These are phyloP conservation scores for Elysia crispata DNA, from an alignment of 2,888 invertebrate genomes.

Conservation along the genomic window DNA sequence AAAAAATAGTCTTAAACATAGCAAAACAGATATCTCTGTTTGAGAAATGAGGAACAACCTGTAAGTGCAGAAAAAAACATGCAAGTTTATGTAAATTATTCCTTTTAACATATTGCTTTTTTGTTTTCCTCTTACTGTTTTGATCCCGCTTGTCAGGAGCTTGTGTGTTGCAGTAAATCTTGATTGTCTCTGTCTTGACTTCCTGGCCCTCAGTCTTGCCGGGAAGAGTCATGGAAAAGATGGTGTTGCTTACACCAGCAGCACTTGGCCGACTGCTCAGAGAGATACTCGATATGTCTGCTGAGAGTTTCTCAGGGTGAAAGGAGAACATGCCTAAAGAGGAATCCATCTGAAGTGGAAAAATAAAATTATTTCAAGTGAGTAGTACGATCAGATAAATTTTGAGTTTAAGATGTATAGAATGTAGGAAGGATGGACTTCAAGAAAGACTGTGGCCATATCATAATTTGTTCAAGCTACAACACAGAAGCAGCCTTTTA, in stretches of 20 bases:
- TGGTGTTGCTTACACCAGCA: not conserved
- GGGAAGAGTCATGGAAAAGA: constrained; percentile 42
- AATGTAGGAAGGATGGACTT: not conserved
- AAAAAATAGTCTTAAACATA: too few species aligned
- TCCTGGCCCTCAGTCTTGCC: constrained; percentile 35
- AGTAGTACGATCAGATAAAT: not conserved
- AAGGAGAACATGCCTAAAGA: constrained; percentile 43
- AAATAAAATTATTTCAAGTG: not conserved
- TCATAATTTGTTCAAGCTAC: not conserved
- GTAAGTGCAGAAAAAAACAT: too few species aligned
- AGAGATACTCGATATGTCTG: constrained; percentile 36
- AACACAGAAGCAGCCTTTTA: too few species aligned
- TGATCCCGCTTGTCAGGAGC: too few species aligned
- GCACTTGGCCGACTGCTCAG: constrained; percentile 21
- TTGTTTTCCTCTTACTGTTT: too few species aligned
- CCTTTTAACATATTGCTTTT: too few species aligned
- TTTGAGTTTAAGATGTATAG: not conserved
- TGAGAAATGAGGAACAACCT: too few species aligned
- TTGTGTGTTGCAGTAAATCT: constrained; percentile 18
- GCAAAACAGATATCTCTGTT: too few species aligned
- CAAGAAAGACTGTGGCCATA: not conserved
- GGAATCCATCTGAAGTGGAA: constrained; percentile 38
- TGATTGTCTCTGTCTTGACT: constrained; percentile 9
- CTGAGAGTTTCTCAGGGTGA: not conserved
- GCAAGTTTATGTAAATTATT: too few species aligned